Evolutionary conservation across 2,113 vertebrate genomes (phyloP).

Genomic region (Bubalus kerabau): DNA sequence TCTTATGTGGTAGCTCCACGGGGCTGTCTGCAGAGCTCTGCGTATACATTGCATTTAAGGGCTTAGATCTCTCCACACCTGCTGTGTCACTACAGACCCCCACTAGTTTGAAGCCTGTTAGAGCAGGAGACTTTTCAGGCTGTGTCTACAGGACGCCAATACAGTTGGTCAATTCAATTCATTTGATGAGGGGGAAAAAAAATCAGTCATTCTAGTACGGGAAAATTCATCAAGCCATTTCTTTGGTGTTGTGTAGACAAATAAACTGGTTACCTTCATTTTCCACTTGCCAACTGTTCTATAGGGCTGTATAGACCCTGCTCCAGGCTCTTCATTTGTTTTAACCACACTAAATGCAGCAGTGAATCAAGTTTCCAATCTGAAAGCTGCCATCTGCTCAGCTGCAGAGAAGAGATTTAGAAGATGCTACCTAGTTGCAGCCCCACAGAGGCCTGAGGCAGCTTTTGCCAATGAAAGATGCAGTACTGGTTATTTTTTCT

Average conservation of each 20-base stretch:
- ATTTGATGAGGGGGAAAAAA: not conserved
- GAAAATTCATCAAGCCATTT: slow-evolving; percentile 44
- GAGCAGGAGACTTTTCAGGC: slow-evolving; percentile 28
- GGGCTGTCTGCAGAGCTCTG: slow-evolving; percentile 9
- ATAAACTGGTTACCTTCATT: slow-evolving; percentile 57
- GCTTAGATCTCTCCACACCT: slow-evolving; percentile 60
- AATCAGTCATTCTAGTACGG: not conserved
- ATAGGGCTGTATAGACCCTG: not conserved
- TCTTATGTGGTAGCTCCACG: slow-evolving; percentile 5
- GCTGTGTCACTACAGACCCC: slow-evolving; percentile 50
- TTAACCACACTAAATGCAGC: slow-evolving; percentile 37
- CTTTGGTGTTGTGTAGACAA: slow-evolving; percentile 53
- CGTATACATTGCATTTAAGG: slow-evolving; percentile 26
- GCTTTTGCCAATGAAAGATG: slow-evolving; percentile 34
- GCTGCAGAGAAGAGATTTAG: slow-evolving; percentile 33
- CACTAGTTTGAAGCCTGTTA: slow-evolving; percentile 49
- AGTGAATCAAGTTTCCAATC: slow-evolving; percentile 49
- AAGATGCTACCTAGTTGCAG: not conserved
- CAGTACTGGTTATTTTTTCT: not conserved
- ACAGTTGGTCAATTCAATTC: slow-evolving; percentile 66
- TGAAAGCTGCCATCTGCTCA: slow-evolving; percentile 20
- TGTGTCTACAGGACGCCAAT: slow-evolving; percentile 54
- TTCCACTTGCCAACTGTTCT: slow-evolving; percentile 57
- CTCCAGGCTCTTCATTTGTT: slow-evolving; percentile 51
- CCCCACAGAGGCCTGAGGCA: not conserved